Percentiles rank a stretch among this genome's conserved stretches.
These are phyloP conservation scores for Dinoponera quadriceps DNA, from an alignment of 1,140 invertebrate species.

Conservation along the genomic window DNA sequence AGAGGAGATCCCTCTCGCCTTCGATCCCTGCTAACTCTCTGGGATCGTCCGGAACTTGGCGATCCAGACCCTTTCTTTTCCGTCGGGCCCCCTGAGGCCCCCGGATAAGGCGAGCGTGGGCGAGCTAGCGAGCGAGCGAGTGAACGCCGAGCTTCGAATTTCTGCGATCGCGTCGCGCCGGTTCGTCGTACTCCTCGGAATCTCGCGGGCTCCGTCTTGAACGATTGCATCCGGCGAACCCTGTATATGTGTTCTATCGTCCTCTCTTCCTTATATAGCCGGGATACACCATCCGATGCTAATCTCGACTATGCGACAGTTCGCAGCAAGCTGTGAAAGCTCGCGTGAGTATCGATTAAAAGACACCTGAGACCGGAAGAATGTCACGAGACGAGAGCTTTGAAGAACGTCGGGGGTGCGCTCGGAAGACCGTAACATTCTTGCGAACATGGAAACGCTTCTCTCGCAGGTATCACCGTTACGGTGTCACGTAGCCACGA, in stretches of 20 bases:
- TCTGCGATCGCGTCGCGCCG: constrained; percentile 77
- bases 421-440: background rate
- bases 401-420: background rate
- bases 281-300: background rate
- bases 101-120: constrained; percentile 79
- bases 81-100: constrained; percentile 38
- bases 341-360: background rate
- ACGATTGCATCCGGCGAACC: background rate
- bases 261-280: background rate
- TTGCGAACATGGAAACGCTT: constrained; percentile 51
- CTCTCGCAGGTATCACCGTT: constrained; percentile 27
- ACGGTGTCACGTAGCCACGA: constrained; percentile 55
- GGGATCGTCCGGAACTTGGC: constrained; percentile 25
- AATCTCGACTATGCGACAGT: background rate
- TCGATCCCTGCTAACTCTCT: constrained; percentile 68
- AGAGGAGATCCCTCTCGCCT: constrained; percentile 48
- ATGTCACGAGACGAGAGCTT: background rate
- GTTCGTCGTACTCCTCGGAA: background rate
- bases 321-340: background rate
- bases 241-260: constrained; percentile 1
- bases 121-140: constrained; percentile 76
- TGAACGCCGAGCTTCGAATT: constrained; percentile 73
- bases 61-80: constrained; percentile 48
- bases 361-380: background rate
- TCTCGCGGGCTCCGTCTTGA: background rate